Conservation (phyloP, 2,797 vertebrate species). For the Rhyacichthys aspro region DNA sequence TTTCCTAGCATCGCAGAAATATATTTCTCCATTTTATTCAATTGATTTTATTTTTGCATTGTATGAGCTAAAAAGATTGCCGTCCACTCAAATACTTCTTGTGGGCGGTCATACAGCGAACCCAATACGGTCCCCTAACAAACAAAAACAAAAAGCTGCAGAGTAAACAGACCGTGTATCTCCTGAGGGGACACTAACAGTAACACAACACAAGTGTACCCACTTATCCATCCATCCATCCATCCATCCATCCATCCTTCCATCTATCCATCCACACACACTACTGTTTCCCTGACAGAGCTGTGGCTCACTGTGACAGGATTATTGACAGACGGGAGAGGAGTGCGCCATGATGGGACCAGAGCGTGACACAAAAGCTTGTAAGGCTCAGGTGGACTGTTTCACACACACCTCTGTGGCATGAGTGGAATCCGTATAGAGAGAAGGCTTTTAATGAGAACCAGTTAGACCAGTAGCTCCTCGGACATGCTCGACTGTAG, state of each 20-base stretch:
- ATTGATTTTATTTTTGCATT: too few species aligned
- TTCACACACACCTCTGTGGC: slow-evolving; percentile 41
- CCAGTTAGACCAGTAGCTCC: slow-evolving; percentile 54
- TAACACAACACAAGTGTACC: slow-evolving; percentile 32
- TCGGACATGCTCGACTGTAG: slow-evolving; percentile 11
- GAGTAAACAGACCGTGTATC: not conserved
- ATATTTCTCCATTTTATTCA: too few species aligned
- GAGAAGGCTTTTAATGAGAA: slow-evolving; percentile 32
- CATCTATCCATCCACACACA: slow-evolving; percentile 21
- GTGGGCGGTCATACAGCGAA: too few species aligned
- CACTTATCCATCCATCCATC: slow-evolving; percentile 40
- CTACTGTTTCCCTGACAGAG: slow-evolving; percentile 39
- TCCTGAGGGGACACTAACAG: too few species aligned
- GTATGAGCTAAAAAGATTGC: too few species aligned
- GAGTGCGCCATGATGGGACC: slow-evolving; percentile 49
- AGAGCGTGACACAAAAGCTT: slow-evolving; percentile 43
- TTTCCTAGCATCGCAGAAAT: too few species aligned
- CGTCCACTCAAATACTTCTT: too few species aligned
- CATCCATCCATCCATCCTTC: slow-evolving; percentile 49
- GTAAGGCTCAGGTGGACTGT: slow-evolving; percentile 44
- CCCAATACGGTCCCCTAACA: too few species aligned
- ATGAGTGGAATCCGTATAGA: slow-evolving; percentile 46
- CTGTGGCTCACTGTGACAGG: slow-evolving; percentile 53
- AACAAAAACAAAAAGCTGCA: too few species aligned
- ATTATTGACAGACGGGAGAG: slow-evolving; percentile 57